Percentiles rank a stretch among this genome's conserved stretches.
Evolutionary conservation across 2,797 vertebrate species (phyloP).

Genomic region (Brachyalestes nurse): DNA sequence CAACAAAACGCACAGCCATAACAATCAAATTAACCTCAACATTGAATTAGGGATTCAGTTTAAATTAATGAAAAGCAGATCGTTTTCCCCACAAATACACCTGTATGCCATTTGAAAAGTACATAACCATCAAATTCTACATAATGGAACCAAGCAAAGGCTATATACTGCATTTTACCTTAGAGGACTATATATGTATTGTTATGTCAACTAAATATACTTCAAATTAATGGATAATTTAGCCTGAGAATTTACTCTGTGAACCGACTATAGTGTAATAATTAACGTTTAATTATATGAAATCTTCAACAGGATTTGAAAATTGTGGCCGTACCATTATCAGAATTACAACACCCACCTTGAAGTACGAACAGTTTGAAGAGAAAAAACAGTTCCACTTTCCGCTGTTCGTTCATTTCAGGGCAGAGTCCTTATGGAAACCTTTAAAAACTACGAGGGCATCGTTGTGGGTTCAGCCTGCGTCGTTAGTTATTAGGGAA

Average conservation of each 20-base stretch:
- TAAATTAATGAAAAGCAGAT: no score
- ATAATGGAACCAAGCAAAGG: background rate
- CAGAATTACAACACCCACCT: constrained; percentile 81
- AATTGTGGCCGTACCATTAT: background rate
- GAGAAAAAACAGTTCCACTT: constrained; percentile 89
- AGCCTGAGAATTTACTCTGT: background rate
- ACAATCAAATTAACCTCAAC: background rate
- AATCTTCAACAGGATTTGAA: background rate
- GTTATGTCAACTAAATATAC: background rate
- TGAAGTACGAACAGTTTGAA: constrained; percentile 85
- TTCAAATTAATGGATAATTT: background rate
- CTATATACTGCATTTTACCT: background rate
- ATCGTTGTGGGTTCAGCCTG: background rate
- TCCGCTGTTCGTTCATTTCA: constrained; percentile 96
- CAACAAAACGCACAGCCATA: no score
- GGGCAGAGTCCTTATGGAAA: constrained; percentile 76
- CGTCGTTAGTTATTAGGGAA: background rate
- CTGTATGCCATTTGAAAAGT: no score
- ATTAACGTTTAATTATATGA: background rate
- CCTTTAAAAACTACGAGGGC: constrained; percentile 74
- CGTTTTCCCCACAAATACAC: no score
- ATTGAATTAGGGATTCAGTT: background rate
- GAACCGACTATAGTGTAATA: no score
- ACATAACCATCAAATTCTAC: no score
- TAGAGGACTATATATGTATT: background rate